A percentile compares a stretch with the other conserved stretches of the same genome.
These are phyloP conservation scores for Syngnathus rostellatus DNA, from an alignment of 2,797 vertebrate genomes.

Conservation along the genomic window DNA sequence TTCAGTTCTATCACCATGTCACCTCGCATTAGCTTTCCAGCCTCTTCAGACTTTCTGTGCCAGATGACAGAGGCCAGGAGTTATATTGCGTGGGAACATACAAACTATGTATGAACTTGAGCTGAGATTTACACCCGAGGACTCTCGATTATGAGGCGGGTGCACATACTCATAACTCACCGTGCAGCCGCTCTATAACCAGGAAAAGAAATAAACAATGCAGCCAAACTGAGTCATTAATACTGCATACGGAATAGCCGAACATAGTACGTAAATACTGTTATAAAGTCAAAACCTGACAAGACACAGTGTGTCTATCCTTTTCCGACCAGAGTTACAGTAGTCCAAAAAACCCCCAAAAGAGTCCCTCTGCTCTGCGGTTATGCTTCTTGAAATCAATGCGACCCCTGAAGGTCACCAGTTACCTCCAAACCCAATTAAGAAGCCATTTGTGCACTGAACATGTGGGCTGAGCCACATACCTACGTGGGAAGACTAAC, in stretches of 20 bases:
- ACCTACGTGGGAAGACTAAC: slow-evolving; percentile 1
- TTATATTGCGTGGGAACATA: neutral
- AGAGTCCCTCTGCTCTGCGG: neutral
- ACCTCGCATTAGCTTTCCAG: too few relatives aligned
- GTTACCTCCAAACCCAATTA: slow-evolving; percentile 3
- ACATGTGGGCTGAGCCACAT: neutral
- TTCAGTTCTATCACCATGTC: too few relatives aligned
- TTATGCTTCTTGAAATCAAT: neutral
- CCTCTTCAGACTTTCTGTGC: too few relatives aligned
- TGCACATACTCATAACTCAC: neutral
- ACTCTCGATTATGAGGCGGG: neutral
- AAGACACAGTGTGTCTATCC: neutral
- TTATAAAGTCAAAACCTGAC: neutral
- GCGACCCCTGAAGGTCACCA: neutral
- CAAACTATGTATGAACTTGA: neutral
- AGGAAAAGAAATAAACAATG: neutral
- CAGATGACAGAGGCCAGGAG: neutral
- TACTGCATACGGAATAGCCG: neutral
- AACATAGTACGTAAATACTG: neutral
- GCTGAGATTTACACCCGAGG: neutral
- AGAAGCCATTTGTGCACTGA: slow-evolving; percentile 1
- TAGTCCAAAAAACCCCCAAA: neutral
- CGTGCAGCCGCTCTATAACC: neutral
- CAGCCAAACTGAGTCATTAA: neutral
- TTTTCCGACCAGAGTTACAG: neutral